Base-by-base conservation (phyloP, 2,797 vertebrate species). In the Crocidura indochinensis region DNA sequence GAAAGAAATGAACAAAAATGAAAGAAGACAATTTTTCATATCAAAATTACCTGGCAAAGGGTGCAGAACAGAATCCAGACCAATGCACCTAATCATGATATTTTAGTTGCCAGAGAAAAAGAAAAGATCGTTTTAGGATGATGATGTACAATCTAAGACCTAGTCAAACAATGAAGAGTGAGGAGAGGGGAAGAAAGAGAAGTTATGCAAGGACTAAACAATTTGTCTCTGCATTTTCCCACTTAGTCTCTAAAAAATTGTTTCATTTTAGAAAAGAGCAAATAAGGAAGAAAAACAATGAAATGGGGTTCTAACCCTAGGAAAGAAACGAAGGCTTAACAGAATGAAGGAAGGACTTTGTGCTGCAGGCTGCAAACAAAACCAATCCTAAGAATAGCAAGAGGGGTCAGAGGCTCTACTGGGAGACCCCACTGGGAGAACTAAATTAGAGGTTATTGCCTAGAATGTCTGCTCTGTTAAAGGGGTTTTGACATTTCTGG, bases 51-150 rank as follows among this genome's bases (percentile, higher is more conserved):
- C 49, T 53, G 51, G 51, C 51, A 53, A 69, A 62, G 20, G 49
- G 38, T 22, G 44, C 62, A 44, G 53, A 78, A 31, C 44, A 44
- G 71, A 90, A 64, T 77, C n/a, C 53, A 71, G 22, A 71, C 17
- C 64, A 71, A 15, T 71, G 24, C 38, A 77, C 24, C 60, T 51
- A 38, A 38, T 38, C 38, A 49, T 38, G 53, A 69, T 46, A 38
- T 83, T 69, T 77, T n/a, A 62, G 71, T 69, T 38, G 15, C 26
- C 11, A 24, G 65, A 26, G 80, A 68, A 65, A 76, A 90, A 83
- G 38, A 76, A 27, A 81, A 29, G 17, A 53, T 53, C 51, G 15
- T 76, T 51, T 83, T 68, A 46, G 14, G 15, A 29, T n/a, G 68
- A 27, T 69, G 31, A 76, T 69, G 19, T 68, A 75, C 38, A 83